Conservation (phyloP, 1,140 invertebrate species). For the Scaptomyza hsui region DNA sequence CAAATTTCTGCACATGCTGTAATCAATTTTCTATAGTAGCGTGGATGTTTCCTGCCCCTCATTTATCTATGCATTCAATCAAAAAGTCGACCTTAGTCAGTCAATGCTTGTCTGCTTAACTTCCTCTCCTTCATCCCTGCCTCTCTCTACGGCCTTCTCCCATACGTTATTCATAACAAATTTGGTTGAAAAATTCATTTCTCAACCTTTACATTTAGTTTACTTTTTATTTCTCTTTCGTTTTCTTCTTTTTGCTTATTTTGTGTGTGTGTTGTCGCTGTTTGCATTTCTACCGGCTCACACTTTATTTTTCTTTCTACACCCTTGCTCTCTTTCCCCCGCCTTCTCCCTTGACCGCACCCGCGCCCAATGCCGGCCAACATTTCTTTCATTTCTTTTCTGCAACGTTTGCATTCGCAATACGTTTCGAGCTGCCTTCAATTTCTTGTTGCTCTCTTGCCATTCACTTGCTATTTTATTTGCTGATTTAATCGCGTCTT, state of each 20-base stretch:
- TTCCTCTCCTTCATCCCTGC: background rate
- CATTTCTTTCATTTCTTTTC: slow-evolving; percentile 24
- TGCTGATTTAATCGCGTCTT: slow-evolving; percentile 80
- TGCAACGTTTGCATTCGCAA: slow-evolving; percentile 54
- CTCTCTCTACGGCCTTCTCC: background rate
- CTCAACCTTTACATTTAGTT: slow-evolving; percentile 35
- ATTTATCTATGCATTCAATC: slow-evolving; percentile 64
- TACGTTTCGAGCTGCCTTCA: slow-evolving; percentile 45
- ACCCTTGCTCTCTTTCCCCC: background rate
- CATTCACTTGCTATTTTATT: slow-evolving; percentile 74
- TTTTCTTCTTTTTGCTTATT: slow-evolving; percentile 6
- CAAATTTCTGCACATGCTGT: slow-evolving; percentile 34
- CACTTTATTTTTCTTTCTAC: slow-evolving; percentile 17
- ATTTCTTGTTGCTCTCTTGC: slow-evolving; percentile 53
- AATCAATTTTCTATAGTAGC: slow-evolving; percentile 42
- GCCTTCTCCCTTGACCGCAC: background rate
- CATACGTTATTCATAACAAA: slow-evolving; percentile 48
- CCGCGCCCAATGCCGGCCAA: background rate
- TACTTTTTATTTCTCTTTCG: background rate
- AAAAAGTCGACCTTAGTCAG: slow-evolving; percentile 62
- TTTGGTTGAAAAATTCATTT: slow-evolving; percentile 43
- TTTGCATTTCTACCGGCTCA: slow-evolving; percentile 39
- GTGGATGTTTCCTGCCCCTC: slow-evolving; percentile 33
- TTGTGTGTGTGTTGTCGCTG: slow-evolving; percentile 15
- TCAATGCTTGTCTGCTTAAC: slow-evolving; percentile 17